phyloP scores from a whole-genome alignment of 2,797 vertebrate species.

The Smutsia gigantea region DNA sequence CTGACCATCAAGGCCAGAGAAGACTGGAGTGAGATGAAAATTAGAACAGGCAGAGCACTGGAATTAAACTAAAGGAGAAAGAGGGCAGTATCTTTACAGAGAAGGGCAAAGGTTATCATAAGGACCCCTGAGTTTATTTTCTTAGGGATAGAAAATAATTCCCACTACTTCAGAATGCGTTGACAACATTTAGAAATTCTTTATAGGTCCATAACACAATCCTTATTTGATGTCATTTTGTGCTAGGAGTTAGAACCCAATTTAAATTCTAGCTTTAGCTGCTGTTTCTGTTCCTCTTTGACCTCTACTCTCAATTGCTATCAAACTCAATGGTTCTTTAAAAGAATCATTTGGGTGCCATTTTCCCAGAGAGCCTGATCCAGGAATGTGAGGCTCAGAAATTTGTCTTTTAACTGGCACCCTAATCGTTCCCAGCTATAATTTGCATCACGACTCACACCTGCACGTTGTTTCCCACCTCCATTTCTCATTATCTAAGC shows the following conservation, averaged over 20 bases:
- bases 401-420: not conserved
- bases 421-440: not conserved
- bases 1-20: not conserved
- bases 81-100: not conserved
- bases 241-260: not conserved
- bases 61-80: not conserved
- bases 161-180: not conserved
- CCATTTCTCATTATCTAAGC: not conserved
- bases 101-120: not conserved
- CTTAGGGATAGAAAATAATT: not conserved
- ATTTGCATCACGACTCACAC: not conserved
- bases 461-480: not conserved
- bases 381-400: not conserved
- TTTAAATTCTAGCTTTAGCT: not conserved
- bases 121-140: not conserved
- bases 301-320: not conserved
- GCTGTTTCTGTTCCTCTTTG: not conserved
- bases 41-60: not conserved
- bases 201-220: not conserved
- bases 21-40: not conserved
- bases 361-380: not conserved
- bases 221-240: not conserved
- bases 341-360: not conserved
- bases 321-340: not conserved
- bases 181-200: constrained; percentile 15